A percentile compares a stretch with the other conserved stretches of the same genome.
Evolutionary conservation across 1,140 invertebrate genomes (phyloP).

Genomic region (Vanessa tameamea): DNA sequence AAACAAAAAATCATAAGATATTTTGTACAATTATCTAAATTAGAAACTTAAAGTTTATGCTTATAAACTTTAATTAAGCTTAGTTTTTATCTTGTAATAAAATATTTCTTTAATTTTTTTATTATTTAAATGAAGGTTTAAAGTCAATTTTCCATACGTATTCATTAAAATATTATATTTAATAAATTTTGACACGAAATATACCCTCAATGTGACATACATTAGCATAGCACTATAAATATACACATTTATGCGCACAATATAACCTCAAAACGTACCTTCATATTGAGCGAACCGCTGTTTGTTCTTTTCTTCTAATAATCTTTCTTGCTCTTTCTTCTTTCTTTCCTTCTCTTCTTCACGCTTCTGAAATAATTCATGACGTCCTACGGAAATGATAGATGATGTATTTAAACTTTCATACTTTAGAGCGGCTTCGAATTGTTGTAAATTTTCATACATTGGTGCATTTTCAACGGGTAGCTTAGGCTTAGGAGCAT

Average conservation of each 20-base stretch:
- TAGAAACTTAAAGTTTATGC: no score
- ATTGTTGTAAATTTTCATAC: constrained; percentile 84
- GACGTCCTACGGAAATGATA: constrained; percentile 55
- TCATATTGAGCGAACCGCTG: constrained; percentile 64
- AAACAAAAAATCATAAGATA: no score
- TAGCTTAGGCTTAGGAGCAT: constrained; percentile 79
- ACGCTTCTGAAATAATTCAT: constrained; percentile 50
- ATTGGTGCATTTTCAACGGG: constrained; percentile 80
- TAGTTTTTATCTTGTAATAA: no score
- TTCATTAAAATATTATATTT: no score
- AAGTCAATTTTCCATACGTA: no score
- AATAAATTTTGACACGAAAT: no score
- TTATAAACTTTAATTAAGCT: no score
- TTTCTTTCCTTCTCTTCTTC: constrained; percentile 60
- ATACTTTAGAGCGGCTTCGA: constrained; percentile 69
- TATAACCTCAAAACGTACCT: constrained; percentile 70
- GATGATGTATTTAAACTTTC: constrained; percentile 23
- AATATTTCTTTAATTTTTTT: no score
- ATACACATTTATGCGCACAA: constrained; percentile 31
- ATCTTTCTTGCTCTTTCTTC: constrained; percentile 47
- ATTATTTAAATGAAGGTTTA: no score
- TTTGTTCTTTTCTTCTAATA: constrained; percentile 65
- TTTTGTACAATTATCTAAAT: no score
- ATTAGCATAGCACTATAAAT: no score
- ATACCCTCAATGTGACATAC: no score